Base-by-base conservation (phyloP, 1,140 invertebrate species). In the Orchestia grillus region DNA sequence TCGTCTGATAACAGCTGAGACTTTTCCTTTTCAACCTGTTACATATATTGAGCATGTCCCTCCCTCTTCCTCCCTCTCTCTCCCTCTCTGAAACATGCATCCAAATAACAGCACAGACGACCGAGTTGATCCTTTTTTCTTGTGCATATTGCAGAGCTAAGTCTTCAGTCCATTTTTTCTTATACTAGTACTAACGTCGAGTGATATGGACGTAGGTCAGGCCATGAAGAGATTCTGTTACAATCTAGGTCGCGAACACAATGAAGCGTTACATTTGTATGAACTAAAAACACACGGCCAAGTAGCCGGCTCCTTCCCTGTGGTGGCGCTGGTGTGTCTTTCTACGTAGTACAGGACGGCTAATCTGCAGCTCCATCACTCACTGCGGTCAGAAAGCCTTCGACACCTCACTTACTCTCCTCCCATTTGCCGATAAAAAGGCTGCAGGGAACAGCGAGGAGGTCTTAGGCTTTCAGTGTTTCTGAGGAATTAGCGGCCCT, bases 401-500 rank as follows among this genome's bases (percentile, higher is more conserved):
- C 62, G 62, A 77, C 62, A 77, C 62, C 62, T 77, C 62, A 77
- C 62, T 77, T 77, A 77, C 62, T 77, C 62, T 77, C 62, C 62
- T 77, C 62, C 62, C 62, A 77, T 77, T 77, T 77, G 28, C 62
- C 36, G 62, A 77, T 77, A 77, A 77, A 77, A 77, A 77, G 28
- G 3, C 11, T 19, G 36, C 62, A 77, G 28, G 62, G 62, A 77
- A 77, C 62, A 19, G 11, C 36, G 28, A 77, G 62, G 62, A 77
- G 62, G 62, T 77, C 62, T 77, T 77, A 77, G 62, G 62, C 28
- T 77, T 77, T 77, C 62, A 23, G 28, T 77, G 62, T 77, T 77
- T 77, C 62, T 77, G 36, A 8, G 62, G 28, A 77, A 23, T 77
- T 77, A 77, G 15, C 62, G 36, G 62, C 28, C 47, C 15, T 77